These are phyloP conservation scores for Pedionomus torquatus DNA, from an alignment of 2,113 vertebrate species.

Conservation along the genomic window DNA sequence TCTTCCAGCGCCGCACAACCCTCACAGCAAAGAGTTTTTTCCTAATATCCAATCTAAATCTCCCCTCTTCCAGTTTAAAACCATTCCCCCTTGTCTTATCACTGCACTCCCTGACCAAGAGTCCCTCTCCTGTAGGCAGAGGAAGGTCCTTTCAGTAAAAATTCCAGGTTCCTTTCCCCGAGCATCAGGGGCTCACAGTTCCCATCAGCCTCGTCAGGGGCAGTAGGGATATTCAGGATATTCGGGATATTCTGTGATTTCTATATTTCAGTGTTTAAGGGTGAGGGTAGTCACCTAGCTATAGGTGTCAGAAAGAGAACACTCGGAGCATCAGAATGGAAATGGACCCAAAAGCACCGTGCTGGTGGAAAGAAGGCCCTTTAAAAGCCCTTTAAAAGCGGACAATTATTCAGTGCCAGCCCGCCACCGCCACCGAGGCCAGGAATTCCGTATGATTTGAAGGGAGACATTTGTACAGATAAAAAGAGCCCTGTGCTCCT, in stretches of 20 bases:
- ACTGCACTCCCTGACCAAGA: too few relatives aligned
- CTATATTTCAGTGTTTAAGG: background rate
- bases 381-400: background rate
- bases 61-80: too few relatives aligned
- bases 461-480: background rate
- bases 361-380: background rate
- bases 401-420: background rate
- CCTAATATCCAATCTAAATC: too few relatives aligned
- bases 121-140: too few relatives aligned
- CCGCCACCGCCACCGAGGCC: background rate
- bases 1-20: too few relatives aligned
- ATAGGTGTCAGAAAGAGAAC: background rate
- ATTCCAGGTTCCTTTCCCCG: background rate
- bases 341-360: background rate
- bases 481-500: background rate
- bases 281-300: background rate
- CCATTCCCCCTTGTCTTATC: too few relatives aligned
- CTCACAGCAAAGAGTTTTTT: too few relatives aligned
- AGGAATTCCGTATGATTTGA: background rate
- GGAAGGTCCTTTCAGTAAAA: background rate
- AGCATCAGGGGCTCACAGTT: background rate
- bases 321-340: background rate
- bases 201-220: fast-evolving
- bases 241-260: background rate
- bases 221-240: background rate